A percentile compares a stretch with the other conserved stretches of the same genome.
phyloP scores from a whole-genome alignment of 2,797 vertebrate species.

The Rhinoraja longicauda region DNA sequence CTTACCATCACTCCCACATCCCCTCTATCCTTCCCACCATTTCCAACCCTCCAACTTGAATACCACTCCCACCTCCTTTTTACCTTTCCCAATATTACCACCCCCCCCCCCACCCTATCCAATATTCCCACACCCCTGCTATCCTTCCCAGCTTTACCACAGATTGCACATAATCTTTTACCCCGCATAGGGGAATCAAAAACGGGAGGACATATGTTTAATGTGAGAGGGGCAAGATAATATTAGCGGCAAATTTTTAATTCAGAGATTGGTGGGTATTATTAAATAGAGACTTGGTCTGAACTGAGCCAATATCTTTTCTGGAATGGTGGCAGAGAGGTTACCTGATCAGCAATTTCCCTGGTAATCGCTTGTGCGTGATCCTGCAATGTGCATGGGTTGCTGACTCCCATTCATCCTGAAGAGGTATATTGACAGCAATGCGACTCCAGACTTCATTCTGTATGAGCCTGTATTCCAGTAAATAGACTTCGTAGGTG shows the following conservation, averaged over 20 bases:
- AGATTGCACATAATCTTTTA: too few species aligned
- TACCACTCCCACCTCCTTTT: too few species aligned
- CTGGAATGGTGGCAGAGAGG: not conserved
- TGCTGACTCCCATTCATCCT: not conserved
- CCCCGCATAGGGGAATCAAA: too few species aligned
- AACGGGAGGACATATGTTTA: too few species aligned
- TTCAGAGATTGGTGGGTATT: too few species aligned
- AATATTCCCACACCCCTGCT: not conserved
- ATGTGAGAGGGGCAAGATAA: too few species aligned
- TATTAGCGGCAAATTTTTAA: too few species aligned
- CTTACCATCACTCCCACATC: too few species aligned
- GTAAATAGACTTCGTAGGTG: too few species aligned
- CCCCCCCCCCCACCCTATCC: too few species aligned
- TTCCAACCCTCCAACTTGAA: not conserved
- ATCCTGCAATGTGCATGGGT: not conserved
- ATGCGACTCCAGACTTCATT: not conserved
- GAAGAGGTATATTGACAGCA: not conserved
- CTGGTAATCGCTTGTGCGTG: not conserved
- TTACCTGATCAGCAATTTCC: not conserved
- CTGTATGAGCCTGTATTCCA: too few species aligned
- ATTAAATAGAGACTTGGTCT: not conserved
- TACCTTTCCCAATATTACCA: too few species aligned
- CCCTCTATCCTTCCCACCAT: not conserved
- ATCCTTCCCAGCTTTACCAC: not conserved
- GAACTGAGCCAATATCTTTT: not conserved